Evolutionary conservation across 1,140 invertebrate species (phyloP), one percentile per base, ranked within the genome.

Genomic region (Drosophila guanche): DNA sequence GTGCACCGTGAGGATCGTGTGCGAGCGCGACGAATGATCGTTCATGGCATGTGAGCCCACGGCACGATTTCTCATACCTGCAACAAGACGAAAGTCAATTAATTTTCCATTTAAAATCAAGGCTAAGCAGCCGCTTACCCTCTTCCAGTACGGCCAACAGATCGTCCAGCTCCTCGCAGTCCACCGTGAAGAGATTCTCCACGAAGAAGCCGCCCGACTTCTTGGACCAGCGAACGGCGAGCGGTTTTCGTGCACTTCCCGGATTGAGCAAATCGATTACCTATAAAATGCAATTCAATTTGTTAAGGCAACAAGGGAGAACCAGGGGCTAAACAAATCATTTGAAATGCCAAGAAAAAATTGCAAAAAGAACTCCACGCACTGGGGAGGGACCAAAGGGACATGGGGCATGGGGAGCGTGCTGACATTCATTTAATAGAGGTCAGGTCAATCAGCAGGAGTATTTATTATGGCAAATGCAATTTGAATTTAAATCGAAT

Each of bases 1-100:
- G 77, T 95, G 95, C 37, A 98, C 95, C 1, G 97, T 98, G 37
- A 99, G 94, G 55, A 99, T 95, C 1, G 98, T 98, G 92, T 99
- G 98, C 76, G 97, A 99, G 69, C 98, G 94, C 52, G 97, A 98
- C 1, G 97, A 99, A 91, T 98, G 95, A 52, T 98, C 96, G 91
- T 99, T 99, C 98, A 99, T 99, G 67, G 97, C 96, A 91, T 99
- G 98, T 20, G 95, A 92, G 45, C 97, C 97, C 2, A 97, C 94
- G 5, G 96, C 95, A 59, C 97, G 93, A 91, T 98, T 97, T 60
- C 95, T 94, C 94, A 97, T 95, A 12, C 96, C 96, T 96, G 58
- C 0, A 63, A 45, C 4, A 8, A 12, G 2, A 27, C 45, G 4
- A 6, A 0, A 5, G 12, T 20, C 1, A 43, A 14, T 23, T 1